Conservation (phyloP, 2,113 vertebrate species). For the Coracopsis vasa region DNA sequence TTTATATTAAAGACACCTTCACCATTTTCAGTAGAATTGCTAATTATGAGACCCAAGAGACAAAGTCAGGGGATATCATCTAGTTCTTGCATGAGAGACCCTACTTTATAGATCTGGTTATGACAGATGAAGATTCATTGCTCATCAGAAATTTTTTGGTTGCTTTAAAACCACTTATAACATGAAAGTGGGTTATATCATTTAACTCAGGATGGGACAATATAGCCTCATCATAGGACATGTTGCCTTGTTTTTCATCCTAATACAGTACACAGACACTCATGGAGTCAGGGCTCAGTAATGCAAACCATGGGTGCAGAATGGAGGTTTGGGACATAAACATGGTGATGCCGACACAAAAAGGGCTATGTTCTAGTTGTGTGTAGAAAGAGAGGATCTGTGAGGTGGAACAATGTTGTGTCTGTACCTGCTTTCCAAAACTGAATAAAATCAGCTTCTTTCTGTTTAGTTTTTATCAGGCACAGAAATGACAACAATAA, state of each 20-base stretch:
- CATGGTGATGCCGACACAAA: accelerated
- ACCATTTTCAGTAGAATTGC: neutral
- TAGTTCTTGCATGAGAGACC: neutral
- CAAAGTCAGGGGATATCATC: neutral
- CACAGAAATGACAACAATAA: neutral
- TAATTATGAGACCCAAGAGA: neutral
- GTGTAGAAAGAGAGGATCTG: too few relatives aligned
- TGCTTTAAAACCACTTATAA: neutral
- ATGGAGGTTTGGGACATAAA: neutral
- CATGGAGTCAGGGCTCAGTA: accelerated
- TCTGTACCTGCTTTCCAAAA: neutral
- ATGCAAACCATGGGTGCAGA: accelerated
- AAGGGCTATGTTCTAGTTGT: neutral
- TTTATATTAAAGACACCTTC: neutral
- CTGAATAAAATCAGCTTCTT: neutral
- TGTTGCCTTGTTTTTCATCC: neutral
- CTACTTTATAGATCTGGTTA: accelerated
- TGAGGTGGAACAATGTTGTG: neutral
- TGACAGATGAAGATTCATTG: neutral
- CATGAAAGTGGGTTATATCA: neutral
- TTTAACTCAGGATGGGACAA: neutral
- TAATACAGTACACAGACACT: neutral
- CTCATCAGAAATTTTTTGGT: neutral
- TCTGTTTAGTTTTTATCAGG: neutral
- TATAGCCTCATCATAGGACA: neutral